These are phyloP conservation scores for Cavia aperea DNA, from an alignment of 2,113 vertebrate species.

Conservation along the genomic window DNA sequence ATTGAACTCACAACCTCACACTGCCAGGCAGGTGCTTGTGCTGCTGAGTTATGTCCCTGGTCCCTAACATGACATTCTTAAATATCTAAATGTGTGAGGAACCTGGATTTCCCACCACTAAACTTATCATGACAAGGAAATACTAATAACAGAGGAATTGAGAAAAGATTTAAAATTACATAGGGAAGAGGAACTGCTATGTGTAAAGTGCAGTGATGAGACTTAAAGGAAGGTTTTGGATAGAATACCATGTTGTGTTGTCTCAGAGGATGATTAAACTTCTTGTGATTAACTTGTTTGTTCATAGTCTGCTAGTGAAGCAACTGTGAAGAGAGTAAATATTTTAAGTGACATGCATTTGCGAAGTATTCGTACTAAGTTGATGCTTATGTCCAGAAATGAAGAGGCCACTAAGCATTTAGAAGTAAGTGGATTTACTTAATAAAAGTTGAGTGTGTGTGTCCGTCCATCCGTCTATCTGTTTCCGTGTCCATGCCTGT, in stretches of 20 bases:
- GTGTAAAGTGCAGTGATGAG: not conserved
- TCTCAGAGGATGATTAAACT: conserved; percentile 12
- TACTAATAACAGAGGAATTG: not conserved
- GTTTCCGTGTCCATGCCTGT: not conserved
- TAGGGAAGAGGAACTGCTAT: not conserved
- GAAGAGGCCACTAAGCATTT: conserved; percentile 86
- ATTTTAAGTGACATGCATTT: conserved; percentile 87
- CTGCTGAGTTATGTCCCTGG: too few relatives aligned
- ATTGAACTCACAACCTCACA: not conserved
- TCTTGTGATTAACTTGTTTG: conserved; percentile 38
- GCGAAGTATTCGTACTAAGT: conserved; percentile 84
- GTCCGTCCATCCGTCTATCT: too few relatives aligned
- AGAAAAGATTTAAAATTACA: not conserved
- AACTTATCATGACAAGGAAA: not conserved
- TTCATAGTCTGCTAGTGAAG: conserved; percentile 81
- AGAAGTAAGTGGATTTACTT: conserved; percentile 75
- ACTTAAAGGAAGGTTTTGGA: not conserved
- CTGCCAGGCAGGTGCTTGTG: too few relatives aligned
- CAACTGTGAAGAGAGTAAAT: conserved; percentile 84
- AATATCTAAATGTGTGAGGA: not conserved
- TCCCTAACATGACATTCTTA: not conserved
- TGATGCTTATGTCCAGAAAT: conserved; percentile 86
- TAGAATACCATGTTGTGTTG: conserved; percentile 16
- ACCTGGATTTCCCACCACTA: not conserved
- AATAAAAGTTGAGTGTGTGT: not conserved